Base-by-base conservation (phyloP, 2,797 vertebrate species). In the Eulemur mongoz region DNA sequence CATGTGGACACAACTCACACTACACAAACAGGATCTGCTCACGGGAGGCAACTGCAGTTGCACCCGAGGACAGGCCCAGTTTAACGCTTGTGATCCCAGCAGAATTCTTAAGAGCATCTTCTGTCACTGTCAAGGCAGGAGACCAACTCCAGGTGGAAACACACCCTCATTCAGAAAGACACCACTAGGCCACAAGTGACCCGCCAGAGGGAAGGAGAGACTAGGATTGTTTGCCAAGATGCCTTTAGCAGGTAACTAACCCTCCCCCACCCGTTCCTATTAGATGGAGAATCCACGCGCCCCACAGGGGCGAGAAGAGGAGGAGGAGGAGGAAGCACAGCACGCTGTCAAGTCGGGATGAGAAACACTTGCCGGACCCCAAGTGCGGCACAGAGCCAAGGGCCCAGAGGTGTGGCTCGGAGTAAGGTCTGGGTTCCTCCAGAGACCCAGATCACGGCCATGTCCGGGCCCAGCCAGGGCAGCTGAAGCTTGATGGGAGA, bases 81-180 rank as follows among this genome's bases (percentile, higher is more conserved):
- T 50, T 73, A 50, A 27, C 1, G 35, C 35, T 75, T 70, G 5
- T 17, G 38, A 48, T 61, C 30, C 48, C n/a, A 10, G 1, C 22
- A 1, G 20, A 25, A 54, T 30, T 72, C 73, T 75, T 79, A 82
- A 38, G 6, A 59, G 63, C 6, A n/a, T 18, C 13, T 50, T 81
- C 13, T 50, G 76, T 89, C 23, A 25, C 23, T 52, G 32, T 73
- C 89, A 81, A 94, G 59, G n/a, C 52, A 27, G 88, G 57, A 86
- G 35, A 84, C 3, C 13, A 48, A n/a, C n/a, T 50, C 30, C 50
- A 86, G 32, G 25, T 11, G 70, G 61, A 85, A 75, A 52, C 48
- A 81, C 7, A 32, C 5, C 38, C 35, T 85, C 13, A 79, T 73
- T 83, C 48, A 32, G 25, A 52, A 63, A 57, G 12, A 76, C 2